Evolutionary conservation across 1,140 invertebrate species (phyloP), one percentile per base, ranked within the genome.

Genomic region (Neelides sp.): DNA sequence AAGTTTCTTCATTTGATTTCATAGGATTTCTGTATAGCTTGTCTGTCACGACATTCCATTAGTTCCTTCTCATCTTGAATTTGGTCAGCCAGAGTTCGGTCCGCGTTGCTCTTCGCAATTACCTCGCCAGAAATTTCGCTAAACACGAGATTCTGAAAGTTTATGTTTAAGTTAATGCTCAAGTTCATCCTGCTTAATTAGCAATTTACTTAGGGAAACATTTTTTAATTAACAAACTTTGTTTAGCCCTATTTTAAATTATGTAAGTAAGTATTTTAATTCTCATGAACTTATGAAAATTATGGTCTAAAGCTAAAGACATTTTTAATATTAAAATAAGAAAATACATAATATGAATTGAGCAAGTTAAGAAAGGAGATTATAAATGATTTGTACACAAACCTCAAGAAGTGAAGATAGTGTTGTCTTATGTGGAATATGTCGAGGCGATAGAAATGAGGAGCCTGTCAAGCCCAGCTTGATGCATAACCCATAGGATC

Each of bases 351-450:
- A 30, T 13, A 49, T 30, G 17, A 56, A 22, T 44, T 43, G 28
- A 34, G 28, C 40, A 55, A 52, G n/a, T 44, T 51, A 3, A 52
- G 28, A 26, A 10, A 37, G 7, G n/a, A 32, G 28, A 7, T 8
- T 32, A 32, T 32, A 32, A 32, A 32, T 8, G 28, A 8, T 32
- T 32, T 32, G 7, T 8, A 7, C 17, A n/a, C 55, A 65, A 65
- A 83, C 81, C 69, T 96, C 91, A 43, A 96, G 64, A 22, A 90
- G 66, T 96, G 88, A 72, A 96, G 78, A 63, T 85, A 86, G 64
- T 90, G 91, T 52, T 85, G 79, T 59, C 83, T 79, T n/a, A n/a
- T 66, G 96, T 91, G 61, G 80, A 77, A 48, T 79, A 76, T 28
- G 85, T 83, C 59, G 80, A 83, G 17, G 79, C 73, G 55, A 97